Conservation (phyloP, 30 jellyfish, hydroid and myxozoan genomes). For the Cassiopea andromeda region DNA sequence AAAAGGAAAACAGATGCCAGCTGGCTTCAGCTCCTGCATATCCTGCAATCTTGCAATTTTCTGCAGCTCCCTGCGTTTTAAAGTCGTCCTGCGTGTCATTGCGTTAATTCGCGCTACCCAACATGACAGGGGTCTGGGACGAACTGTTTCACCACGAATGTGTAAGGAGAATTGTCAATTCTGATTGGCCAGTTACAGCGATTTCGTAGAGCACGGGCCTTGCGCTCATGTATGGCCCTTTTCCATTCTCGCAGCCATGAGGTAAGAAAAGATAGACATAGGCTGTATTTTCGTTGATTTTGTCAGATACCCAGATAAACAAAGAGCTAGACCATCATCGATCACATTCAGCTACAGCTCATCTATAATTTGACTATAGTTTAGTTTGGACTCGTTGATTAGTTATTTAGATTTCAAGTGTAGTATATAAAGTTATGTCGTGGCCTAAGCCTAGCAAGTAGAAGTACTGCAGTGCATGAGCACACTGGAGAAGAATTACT, state of each 20-base stretch:
- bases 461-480: neutral
- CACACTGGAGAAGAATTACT: too few species aligned
- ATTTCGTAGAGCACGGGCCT: constrained; percentile 37
- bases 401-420: neutral
- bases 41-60: constrained; percentile 2
- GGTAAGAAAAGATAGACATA: constrained; percentile 33
- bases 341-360: neutral
- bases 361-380: neutral
- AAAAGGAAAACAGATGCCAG: neutral
- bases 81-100: constrained; percentile 4
- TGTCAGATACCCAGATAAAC: neutral
- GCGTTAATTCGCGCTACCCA: neutral
- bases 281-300: neutral
- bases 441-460: neutral
- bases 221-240: constrained; percentile 50
- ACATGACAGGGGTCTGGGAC: constrained; percentile 48
- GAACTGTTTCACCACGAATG: constrained; percentile 61
- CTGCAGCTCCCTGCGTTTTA: neutral
- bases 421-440: neutral
- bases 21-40: neutral
- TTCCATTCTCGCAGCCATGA: constrained; percentile 82
- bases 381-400: neutral
- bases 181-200: constrained; percentile 56
- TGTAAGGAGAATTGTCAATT: constrained; percentile 22
- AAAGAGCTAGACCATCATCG: neutral